phyloP scores from a whole-genome alignment of 2,797 vertebrate species.

The Bothrops alternatus region DNA sequence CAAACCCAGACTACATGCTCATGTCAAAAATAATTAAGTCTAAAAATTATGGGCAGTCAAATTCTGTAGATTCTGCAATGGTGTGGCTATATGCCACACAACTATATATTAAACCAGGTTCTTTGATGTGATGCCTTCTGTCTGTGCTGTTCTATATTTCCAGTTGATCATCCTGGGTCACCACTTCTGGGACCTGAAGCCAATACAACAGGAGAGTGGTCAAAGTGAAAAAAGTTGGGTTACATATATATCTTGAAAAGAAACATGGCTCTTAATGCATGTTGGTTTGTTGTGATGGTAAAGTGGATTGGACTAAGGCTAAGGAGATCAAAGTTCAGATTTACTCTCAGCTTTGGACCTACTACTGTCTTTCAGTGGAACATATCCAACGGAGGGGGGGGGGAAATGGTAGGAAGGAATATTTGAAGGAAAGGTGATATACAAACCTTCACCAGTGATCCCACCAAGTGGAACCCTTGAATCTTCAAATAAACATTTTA shows the following conservation, averaged over 20 bases:
- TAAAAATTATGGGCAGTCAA: conserved; percentile 21
- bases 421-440: not conserved
- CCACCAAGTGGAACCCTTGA: not conserved
- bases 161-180: not conserved
- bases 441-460: not conserved
- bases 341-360: not conserved
- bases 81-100: conserved; percentile 41
- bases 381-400: not conserved
- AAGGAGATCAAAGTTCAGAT: not conserved
- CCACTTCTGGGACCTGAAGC: not conserved
- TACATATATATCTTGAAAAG: conserved; percentile 44
- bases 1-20: conserved; percentile 36
- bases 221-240: not conserved
- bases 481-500: not conserved
- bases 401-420: not conserved
- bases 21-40: conserved; percentile 51
- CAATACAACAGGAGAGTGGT: not conserved
- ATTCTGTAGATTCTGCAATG: conserved; percentile 46
- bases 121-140: not conserved
- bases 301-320: not conserved
- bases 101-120: not conserved
- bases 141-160: not conserved
- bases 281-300: conserved; percentile 6
- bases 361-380: not conserved
- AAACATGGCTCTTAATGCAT: conserved; percentile 54